Base-by-base conservation (phyloP, 2,797 vertebrate genomes). In the Micropoecilia bifurca region DNA sequence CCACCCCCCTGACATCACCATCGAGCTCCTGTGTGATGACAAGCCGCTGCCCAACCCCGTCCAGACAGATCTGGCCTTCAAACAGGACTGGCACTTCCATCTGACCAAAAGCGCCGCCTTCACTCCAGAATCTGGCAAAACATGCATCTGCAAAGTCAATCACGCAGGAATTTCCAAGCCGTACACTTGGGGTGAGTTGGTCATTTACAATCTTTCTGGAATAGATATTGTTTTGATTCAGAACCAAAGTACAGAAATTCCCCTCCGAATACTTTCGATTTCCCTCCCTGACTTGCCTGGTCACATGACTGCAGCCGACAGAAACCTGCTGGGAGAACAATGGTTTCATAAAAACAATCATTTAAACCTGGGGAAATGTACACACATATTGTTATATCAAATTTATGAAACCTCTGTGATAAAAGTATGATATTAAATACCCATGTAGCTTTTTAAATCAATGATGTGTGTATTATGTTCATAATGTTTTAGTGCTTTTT, bases 51-150 rank as follows among this genome's bases (percentile, higher is more conserved):
- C 18, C 0, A 0, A 0, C 0, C 12, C 91, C 0, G 0, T 76
- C 0, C 93, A 90, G 69, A 86, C 95, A 0, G 97, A 99, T 87
- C 90, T 98, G 91, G 91, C 97, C 81, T 99, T 98, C 89, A 88
- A 91, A 1, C 48, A 92, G 0, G 83, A 95, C 77, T 98, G 98
- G 97, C 88, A 91, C 41, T 99, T 97, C 89, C 91, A 97, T 63
- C 95, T 96, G 68, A 96, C 97, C 85, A 94, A 80, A 41, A 80
- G 85, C 0, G 88, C 1, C 0, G 0, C 1, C 0, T 96, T 98
- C 88, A 88, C 0, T 0, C 96, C 97, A 0, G 0, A 0, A 0
- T 6, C 0, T 0, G 76, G 0, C 0, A 83, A 94, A 0, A 0
- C 0, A 0, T 97, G 85, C 47, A 0, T 0, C 13, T 99, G 97